A percentile compares a stretch with the other conserved stretches of the same genome.
Conservation (phyloP, 2,888 invertebrate genomes). For the Pammene fasciana region DNA sequence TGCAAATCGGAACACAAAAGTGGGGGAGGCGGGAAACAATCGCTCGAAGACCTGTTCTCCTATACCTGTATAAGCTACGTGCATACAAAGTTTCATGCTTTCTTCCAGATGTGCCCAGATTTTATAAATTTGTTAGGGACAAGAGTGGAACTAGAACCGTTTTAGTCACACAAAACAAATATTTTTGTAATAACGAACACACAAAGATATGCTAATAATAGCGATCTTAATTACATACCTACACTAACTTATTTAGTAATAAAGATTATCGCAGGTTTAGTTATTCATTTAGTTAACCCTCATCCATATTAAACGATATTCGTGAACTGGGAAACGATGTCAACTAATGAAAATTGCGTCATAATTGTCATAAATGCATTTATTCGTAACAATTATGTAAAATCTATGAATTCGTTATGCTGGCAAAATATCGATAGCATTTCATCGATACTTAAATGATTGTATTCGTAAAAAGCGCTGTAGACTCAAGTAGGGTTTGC, state of each 20-base stretch:
- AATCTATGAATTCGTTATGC: conserved; percentile 23
- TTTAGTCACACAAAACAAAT: not conserved
- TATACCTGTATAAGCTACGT: too few relatives aligned
- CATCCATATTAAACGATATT: conserved; percentile 37
- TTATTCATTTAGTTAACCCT: conserved; percentile 22
- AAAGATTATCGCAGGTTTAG: conserved; percentile 15
- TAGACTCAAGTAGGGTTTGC: too few relatives aligned
- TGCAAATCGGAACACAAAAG: too few relatives aligned
- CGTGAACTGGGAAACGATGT: conserved; percentile 33
- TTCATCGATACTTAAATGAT: conserved; percentile 12
- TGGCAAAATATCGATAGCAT: conserved; percentile 5
- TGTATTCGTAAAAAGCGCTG: not conserved
- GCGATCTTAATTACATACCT: conserved; percentile 4
- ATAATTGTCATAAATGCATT: conserved; percentile 36
- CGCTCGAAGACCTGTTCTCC: too few relatives aligned
- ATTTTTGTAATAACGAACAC: conserved; percentile 4
- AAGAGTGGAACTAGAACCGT: too few relatives aligned
- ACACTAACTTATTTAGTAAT: not conserved
- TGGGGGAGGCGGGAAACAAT: too few relatives aligned
- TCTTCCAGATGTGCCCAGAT: too few relatives aligned
- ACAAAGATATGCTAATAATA: conserved; percentile 11
- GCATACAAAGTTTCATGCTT: too few relatives aligned
- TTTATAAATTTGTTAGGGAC: too few relatives aligned
- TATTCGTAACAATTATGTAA: conserved; percentile 38
- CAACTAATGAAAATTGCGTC: conserved; percentile 41